A percentile compares a stretch with the other conserved stretches of the same genome.
phyloP scores from a whole-genome alignment of 1,140 invertebrate genomes.

The Campodea augens region DNA sequence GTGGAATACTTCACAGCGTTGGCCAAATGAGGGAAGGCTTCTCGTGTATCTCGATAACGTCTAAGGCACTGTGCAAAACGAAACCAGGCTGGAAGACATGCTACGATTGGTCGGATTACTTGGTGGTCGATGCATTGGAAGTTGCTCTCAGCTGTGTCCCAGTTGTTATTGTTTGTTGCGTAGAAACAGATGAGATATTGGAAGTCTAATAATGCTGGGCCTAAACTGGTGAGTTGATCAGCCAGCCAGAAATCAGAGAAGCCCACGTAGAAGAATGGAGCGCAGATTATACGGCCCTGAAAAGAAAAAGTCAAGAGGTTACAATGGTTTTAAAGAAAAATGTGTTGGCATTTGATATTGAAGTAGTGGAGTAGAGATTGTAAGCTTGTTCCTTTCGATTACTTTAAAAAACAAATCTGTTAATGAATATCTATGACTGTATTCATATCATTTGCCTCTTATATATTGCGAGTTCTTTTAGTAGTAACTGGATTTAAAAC shows the following conservation, averaged over 20 bases:
- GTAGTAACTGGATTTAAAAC: too few species aligned
- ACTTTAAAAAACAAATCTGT: too few species aligned
- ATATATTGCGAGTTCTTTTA: too few species aligned
- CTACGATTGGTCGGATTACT: constrained; percentile 50
- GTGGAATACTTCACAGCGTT: constrained; percentile 98
- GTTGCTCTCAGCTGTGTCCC: too few species aligned
- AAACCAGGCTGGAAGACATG: constrained; percentile 88
- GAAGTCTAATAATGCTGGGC: constrained; percentile 75
- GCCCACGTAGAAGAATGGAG: constrained; percentile 86
- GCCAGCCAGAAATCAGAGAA: constrained; percentile 99
- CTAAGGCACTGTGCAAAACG: constrained; percentile 93
- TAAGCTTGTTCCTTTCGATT: too few species aligned
- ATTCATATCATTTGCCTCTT: too few species aligned
- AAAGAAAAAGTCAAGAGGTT: constrained; percentile 21
- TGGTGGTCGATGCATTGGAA: too few species aligned
- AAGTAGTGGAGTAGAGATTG: too few species aligned
- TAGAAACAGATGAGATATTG: constrained; percentile 82
- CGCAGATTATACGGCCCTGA: constrained; percentile 63
- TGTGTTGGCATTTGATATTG: too few species aligned
- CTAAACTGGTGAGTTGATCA: constrained; percentile 91
- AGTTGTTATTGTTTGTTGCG: constrained; percentile 43
- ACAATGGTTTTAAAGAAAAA: too few species aligned
- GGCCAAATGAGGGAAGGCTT: constrained; percentile 84
- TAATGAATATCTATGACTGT: too few species aligned
- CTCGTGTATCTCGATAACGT: constrained; percentile 71